phyloP scores from a whole-genome alignment of 2,113 vertebrate genomes.

The Oryctolagus cuniculus region mOryCun1.1 NC_091444.1:62610501-62611000 shows the following conservation, averaged over 20 bases:
- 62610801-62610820: conserved; percentile 14
- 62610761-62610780: conserved; percentile 14
- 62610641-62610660: conserved; percentile 12
- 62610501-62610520: not conserved
- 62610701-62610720: not conserved
- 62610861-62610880: not conserved
- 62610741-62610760: not conserved
- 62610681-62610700: not conserved
- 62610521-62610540: not conserved
- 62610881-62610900: too few species aligned
- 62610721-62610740: not conserved
- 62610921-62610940: too few species aligned
- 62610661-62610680: conserved; percentile 52
- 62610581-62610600: not conserved
- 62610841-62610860: too few species aligned
- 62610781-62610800: not conserved
- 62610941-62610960: too few species aligned
- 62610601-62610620: conserved; percentile 44
- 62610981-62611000: too few species aligned
- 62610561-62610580: not conserved
- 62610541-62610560: not conserved
- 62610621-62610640: conserved; percentile 56
- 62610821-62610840: not conserved
- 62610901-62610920: too few species aligned
- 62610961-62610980: too few species aligned